phyloP scores from a whole-genome alignment of 2,113 vertebrate genomes.

The Chloebia gouldiae region DNA sequence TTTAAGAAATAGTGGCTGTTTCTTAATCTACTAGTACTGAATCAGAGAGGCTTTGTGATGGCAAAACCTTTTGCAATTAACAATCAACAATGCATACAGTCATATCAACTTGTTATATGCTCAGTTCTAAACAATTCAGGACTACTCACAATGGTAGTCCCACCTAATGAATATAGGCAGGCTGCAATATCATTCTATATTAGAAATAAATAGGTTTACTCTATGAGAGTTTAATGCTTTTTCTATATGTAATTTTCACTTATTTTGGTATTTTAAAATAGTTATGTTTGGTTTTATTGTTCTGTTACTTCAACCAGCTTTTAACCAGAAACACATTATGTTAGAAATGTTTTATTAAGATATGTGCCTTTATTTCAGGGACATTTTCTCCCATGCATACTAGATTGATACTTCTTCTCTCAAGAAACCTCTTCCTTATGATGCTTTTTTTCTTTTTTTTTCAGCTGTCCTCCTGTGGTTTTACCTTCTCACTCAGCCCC shows the following conservation, averaged over 20 bases:
- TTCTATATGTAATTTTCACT: not conserved
- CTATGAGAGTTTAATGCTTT: not conserved
- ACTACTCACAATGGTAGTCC: not conserved
- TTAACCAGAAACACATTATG: not conserved
- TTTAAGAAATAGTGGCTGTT: not conserved
- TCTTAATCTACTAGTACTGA: not conserved
- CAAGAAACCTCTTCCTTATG: not conserved
- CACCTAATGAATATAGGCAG: not conserved
- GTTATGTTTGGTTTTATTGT: rapidly evolving
- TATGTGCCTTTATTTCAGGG: not conserved
- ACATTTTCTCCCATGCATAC: not conserved
- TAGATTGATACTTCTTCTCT: not conserved
- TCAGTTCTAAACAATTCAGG: not conserved
- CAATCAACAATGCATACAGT: not conserved
- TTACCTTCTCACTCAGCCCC: no score
- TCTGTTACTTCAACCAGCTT: not conserved
- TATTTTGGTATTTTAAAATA: not conserved
- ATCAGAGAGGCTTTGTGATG: not conserved
- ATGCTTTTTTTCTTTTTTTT: not conserved
- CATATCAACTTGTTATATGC: not conserved
- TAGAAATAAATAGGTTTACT: not conserved
- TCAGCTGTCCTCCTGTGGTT: not conserved
- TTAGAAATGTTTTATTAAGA: not conserved
- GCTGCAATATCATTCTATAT: not conserved
- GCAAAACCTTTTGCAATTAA: not conserved